A percentile compares a stretch with the other conserved stretches of the same genome.
Evolutionary conservation across 37 sponge, comb jelly and placozoan genomes (phyloP).

Genomic region (Oscarella lobularis): DNA sequence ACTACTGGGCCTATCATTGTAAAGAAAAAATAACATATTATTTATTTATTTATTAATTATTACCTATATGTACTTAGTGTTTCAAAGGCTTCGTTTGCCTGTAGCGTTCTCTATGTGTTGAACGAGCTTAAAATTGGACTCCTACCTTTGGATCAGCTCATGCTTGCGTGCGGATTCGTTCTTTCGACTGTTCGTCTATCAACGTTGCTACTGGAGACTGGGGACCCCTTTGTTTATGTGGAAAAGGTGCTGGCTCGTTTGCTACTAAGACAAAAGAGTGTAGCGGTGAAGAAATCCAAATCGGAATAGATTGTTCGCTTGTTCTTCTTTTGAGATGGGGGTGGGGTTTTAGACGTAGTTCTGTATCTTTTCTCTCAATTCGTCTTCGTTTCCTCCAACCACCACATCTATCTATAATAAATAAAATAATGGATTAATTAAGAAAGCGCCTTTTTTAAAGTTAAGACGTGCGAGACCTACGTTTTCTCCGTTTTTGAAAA

Average conservation of each 20-base stretch:
- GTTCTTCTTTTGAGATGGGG: too few relatives aligned
- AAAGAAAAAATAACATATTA: background rate
- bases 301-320: too few relatives aligned
- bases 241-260: background rate
- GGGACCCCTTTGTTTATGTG: background rate
- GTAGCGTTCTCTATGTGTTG: background rate
- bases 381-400: constrained; percentile 25
- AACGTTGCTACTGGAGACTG: background rate
- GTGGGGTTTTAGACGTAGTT: constrained; percentile 4
- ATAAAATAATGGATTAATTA: background rate
- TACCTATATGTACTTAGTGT: background rate
- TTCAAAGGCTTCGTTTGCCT: background rate
- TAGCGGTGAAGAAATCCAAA: too few relatives aligned
- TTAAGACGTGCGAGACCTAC: constrained; percentile 3
- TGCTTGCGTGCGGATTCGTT: background rate
- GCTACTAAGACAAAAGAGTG: background rate
- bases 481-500: constrained; percentile 35
- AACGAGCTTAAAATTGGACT: background rate
- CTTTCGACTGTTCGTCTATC: background rate
- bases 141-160: background rate
- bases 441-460: background rate
- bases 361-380: constrained; percentile 21
- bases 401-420: constrained; percentile 14
- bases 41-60: background rate
- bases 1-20: background rate